Conservation (phyloP, 1,140 invertebrate genomes). For the Plodia interpunctella region DNA sequence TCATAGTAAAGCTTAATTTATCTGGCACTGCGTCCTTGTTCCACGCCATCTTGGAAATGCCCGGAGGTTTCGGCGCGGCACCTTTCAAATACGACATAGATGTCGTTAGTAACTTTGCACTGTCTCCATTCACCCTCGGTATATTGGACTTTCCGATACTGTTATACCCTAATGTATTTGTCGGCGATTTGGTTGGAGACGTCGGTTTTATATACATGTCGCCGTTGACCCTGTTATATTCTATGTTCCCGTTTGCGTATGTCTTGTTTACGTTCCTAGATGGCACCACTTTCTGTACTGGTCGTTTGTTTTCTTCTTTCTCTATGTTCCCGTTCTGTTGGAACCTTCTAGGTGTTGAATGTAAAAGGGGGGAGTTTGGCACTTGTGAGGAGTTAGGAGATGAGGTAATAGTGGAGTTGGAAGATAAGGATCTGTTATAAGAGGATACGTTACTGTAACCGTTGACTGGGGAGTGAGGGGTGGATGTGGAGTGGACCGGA, state of each 20-base stretch:
- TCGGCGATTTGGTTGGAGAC: slow-evolving; percentile 81
- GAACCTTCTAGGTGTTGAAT: slow-evolving; percentile 65
- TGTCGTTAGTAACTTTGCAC: slow-evolving; percentile 75
- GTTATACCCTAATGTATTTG: slow-evolving; percentile 75
- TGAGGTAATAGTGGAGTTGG: slow-evolving; percentile 44
- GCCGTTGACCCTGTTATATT: slow-evolving; percentile 55
- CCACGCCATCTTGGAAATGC: slow-evolving; percentile 79
- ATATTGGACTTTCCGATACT: slow-evolving; percentile 70
- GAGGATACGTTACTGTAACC: slow-evolving; percentile 68
- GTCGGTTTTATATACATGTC: slow-evolving; percentile 84
- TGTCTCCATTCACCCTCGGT: slow-evolving; percentile 56
- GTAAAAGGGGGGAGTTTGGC: slow-evolving; percentile 65
- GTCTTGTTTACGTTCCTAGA: slow-evolving; percentile 75
- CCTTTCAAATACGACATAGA: slow-evolving; percentile 79
- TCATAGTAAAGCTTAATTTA: slow-evolving; percentile 94
- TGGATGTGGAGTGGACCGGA: slow-evolving; percentile 55
- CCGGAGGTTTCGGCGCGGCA: slow-evolving; percentile 68
- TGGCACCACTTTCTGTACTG: slow-evolving; percentile 80
- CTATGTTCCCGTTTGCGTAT: slow-evolving; percentile 60
- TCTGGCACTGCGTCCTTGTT: slow-evolving; percentile 83
- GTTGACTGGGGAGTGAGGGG: slow-evolving; percentile 69
- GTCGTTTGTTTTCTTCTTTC: slow-evolving; percentile 66
- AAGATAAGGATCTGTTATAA: slow-evolving; percentile 54
- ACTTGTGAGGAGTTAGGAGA: slow-evolving; percentile 44
- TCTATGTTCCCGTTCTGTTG: slow-evolving; percentile 62